Percentiles rank a stretch among this genome's conserved stretches.
Evolutionary conservation across 1,140 invertebrate species (phyloP).

Genomic region (Hylaeus volcanicus): DNA sequence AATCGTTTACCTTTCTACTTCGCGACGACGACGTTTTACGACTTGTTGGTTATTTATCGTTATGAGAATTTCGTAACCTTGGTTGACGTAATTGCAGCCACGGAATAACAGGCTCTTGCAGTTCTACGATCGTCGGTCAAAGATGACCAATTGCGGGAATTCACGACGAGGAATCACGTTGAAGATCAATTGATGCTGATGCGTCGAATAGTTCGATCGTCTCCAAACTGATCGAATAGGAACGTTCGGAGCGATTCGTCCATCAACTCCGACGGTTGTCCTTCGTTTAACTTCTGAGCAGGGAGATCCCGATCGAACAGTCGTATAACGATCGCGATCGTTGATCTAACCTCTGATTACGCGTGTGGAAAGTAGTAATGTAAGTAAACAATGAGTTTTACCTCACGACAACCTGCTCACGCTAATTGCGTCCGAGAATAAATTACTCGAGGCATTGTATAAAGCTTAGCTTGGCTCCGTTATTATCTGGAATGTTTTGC

Average conservation of each 20-base stretch:
- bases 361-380: background rate
- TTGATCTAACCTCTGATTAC: background rate
- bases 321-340: background rate
- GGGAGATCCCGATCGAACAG: background rate
- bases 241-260: background rate
- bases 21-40: background rate
- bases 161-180: too few relatives aligned
- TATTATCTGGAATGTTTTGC: too few relatives aligned
- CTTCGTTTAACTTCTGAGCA: background rate
- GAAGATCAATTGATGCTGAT: too few relatives aligned
- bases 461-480: background rate
- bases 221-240: too few relatives aligned
- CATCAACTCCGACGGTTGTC: background rate
- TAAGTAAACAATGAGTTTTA: background rate
- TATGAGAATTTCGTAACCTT: background rate
- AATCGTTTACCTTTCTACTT: background rate
- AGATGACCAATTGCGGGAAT: background rate
- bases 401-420: background rate
- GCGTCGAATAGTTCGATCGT: too few relatives aligned
- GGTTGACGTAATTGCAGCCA: background rate
- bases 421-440: background rate
- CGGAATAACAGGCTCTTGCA: background rate
- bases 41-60: slow-evolving; percentile 10
- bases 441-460: background rate
- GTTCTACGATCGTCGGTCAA: background rate